Conservation (phyloP, 2,888 invertebrate genomes). For the Neoascia interrupta region DNA sequence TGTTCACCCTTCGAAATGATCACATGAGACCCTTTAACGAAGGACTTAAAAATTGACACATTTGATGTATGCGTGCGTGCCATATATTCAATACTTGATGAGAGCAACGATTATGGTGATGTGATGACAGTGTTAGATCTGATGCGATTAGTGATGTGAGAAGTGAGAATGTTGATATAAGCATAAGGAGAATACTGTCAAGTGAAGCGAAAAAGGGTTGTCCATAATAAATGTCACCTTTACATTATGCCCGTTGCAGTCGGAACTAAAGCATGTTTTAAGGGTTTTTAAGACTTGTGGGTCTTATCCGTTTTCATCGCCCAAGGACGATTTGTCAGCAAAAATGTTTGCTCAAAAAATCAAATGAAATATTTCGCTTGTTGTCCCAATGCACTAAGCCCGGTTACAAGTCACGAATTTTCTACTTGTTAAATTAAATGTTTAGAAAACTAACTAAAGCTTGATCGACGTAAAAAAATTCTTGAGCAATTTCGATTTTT, state of each 20-base stretch:
- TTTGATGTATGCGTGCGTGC: conserved; percentile 56
- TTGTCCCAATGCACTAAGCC: too few relatives aligned
- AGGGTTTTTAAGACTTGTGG: too few relatives aligned
- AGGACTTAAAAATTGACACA: conserved; percentile 19
- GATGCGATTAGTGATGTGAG: conserved; percentile 8
- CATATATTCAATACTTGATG: conserved; percentile 34
- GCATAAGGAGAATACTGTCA: conserved; percentile 8
- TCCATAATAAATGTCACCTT: too few relatives aligned
- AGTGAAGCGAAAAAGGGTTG: conserved; percentile 2
- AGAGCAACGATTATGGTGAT: conserved; percentile 3
- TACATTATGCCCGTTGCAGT: conserved; percentile 18
- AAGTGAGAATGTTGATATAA: conserved; percentile 15
- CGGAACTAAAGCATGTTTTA: too few relatives aligned
- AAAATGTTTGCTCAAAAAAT: not conserved
- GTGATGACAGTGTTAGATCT: not conserved
- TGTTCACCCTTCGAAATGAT: conserved; percentile 31
- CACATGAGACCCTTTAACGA: conserved; percentile 40
- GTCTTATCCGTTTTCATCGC: too few relatives aligned
- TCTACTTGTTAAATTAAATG: too few relatives aligned
- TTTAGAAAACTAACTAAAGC: too few relatives aligned
- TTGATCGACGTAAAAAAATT: too few relatives aligned
- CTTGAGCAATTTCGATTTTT: too few relatives aligned
- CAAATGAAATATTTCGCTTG: not conserved
- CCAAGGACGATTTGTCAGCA: conserved; percentile 30
- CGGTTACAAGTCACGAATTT: too few relatives aligned